Evolutionary conservation across 2,113 vertebrate genomes (phyloP).

Genomic region (Aptenodytes forsteri): DNA sequence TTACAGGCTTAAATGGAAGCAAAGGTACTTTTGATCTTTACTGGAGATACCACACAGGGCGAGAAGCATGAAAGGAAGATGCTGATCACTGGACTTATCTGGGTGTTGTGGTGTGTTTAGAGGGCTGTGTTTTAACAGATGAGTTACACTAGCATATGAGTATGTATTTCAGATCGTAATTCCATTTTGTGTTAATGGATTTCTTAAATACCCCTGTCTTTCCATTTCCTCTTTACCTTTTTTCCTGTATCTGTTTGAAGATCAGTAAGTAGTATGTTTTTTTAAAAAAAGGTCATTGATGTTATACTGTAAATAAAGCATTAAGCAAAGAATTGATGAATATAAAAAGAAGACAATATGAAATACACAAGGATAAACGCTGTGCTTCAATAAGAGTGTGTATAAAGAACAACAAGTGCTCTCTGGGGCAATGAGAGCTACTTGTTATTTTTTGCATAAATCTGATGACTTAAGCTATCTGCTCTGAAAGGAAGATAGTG

Average conservation of each 20-base stretch:
- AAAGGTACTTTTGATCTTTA: background rate
- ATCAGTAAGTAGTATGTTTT: background rate
- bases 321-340: background rate
- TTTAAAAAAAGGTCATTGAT: background rate
- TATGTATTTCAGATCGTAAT: background rate
- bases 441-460: slow-evolving; percentile 66
- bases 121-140: background rate
- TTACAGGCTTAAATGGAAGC: background rate
- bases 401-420: background rate
- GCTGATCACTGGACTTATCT: background rate
- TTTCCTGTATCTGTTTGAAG: background rate
- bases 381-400: background rate
- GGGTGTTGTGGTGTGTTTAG: background rate
- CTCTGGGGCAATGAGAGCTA: slow-evolving; percentile 9
- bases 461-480: slow-evolving; percentile 36
- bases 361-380: background rate
- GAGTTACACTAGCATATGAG: background rate
- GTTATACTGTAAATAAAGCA: background rate
- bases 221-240: background rate
- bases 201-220: background rate
- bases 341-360: background rate
- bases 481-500: slow-evolving; percentile 62
- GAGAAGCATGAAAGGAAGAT: background rate
- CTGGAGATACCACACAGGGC: background rate
- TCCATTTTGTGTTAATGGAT: background rate